Conservation (phyloP, 2,888 invertebrate species). For the Dasysyrphus albostriatus region DNA sequence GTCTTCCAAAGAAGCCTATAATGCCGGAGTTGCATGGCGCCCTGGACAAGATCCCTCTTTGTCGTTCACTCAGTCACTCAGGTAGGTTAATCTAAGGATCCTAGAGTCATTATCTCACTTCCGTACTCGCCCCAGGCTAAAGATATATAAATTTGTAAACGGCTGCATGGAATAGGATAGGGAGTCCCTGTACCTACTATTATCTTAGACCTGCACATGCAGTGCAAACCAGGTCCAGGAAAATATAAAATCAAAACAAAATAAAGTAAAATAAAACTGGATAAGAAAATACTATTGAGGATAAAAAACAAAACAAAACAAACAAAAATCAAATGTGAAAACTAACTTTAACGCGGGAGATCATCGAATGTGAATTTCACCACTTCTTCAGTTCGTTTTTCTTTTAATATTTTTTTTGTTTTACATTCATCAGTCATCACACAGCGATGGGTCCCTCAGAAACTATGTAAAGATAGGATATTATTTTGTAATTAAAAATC, state of each 20-base stretch:
- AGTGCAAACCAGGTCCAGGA: conserved; percentile 53
- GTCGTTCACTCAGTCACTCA: not conserved
- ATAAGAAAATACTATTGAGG: conserved; percentile 36
- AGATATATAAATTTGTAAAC: conserved; percentile 21
- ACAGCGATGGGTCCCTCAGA: too few species aligned
- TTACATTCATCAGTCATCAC: too few species aligned
- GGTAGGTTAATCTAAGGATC: conserved; percentile 40
- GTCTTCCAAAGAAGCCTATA: not conserved
- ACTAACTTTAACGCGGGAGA: conserved; percentile 16
- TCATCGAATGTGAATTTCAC: not conserved
- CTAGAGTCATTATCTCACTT: conserved; percentile 56
- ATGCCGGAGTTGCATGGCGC: conserved; percentile 31
- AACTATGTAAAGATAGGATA: too few species aligned
- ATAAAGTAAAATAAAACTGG: conserved; percentile 35
- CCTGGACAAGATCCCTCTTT: conserved; percentile 14
- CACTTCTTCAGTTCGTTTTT: not conserved
- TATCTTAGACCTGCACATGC: conserved; percentile 34
- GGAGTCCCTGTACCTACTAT: conserved; percentile 32
- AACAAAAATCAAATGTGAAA: not conserved
- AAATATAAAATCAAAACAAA: conserved; percentile 26
- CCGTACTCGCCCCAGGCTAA: conserved; percentile 52
- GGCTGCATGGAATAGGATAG: not conserved
- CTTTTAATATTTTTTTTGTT: too few species aligned
- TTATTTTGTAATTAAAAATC: too few species aligned
- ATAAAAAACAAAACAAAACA: conserved; percentile 12